Percentiles rank a stretch among this genome's conserved stretches.
Conservation (phyloP, 1,140 invertebrate species). For the Bombus difficillimus region DNA sequence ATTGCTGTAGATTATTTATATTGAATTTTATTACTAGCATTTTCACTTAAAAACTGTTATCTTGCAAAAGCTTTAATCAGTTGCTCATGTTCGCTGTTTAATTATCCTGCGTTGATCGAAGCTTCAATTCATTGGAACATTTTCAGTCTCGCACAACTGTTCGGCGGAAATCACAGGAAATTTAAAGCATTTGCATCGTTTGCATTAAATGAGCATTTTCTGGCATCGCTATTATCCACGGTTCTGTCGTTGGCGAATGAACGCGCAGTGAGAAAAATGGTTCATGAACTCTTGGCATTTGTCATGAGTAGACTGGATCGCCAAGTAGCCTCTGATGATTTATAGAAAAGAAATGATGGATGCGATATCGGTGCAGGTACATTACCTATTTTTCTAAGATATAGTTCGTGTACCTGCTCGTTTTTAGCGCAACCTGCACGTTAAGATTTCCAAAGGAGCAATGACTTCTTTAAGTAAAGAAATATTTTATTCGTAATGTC, state of each 20-base stretch:
- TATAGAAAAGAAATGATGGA: constrained; percentile 39
- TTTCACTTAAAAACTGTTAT: background rate
- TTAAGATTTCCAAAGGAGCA: too few relatives aligned
- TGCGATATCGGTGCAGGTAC: constrained; percentile 1
- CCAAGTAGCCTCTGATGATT: constrained; percentile 37
- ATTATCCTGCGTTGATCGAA: background rate
- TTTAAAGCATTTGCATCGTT: constrained; percentile 26
- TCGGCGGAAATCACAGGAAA: constrained; percentile 4
- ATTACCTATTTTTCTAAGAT: background rate
- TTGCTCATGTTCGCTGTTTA: background rate
- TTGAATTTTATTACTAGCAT: background rate
- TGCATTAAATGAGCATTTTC: constrained; percentile 44
- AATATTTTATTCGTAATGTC: too few relatives aligned
- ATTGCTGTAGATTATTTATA: background rate
- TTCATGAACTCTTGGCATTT: constrained; percentile 47
- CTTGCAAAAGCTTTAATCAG: background rate
- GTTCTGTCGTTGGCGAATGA: background rate
- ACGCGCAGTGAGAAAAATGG: constrained; percentile 16
- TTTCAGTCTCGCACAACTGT: background rate
- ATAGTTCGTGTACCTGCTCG: background rate
- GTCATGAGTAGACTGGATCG: constrained; percentile 17
- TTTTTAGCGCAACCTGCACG: background rate
- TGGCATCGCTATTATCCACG: constrained; percentile 11
- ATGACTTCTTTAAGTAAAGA: too few relatives aligned
- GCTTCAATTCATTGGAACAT: background rate